Conservation (phyloP, 2,113 vertebrate genomes). For the Tautogolabrus adspersus region DNA sequence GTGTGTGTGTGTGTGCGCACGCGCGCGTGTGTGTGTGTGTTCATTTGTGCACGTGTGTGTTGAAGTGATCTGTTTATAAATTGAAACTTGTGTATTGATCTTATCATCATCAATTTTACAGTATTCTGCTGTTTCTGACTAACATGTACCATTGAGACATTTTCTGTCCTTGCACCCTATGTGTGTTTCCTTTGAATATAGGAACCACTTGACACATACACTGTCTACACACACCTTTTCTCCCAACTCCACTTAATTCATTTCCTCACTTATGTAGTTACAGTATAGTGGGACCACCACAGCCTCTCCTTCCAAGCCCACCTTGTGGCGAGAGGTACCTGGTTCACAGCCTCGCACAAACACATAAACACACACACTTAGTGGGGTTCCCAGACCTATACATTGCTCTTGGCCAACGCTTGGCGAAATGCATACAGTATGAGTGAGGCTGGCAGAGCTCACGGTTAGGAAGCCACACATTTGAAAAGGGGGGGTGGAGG, state of each 20-base stretch:
- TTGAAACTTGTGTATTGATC: slow-evolving; percentile 17
- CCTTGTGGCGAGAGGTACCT: slow-evolving; percentile 63
- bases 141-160: background rate
- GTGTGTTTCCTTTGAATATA: slow-evolving; percentile 19
- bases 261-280: slow-evolving; percentile 73
- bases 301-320: slow-evolving; percentile 64
- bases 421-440: slow-evolving; percentile 19
- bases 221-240: slow-evolving; percentile 33
- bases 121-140: background rate
- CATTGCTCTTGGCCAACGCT: slow-evolving; percentile 51
- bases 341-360: slow-evolving; percentile 60
- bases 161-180: background rate
- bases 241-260: slow-evolving; percentile 67
- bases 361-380: slow-evolving; percentile 64
- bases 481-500: slow-evolving; percentile 1
- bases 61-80: background rate
- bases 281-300: slow-evolving; percentile 62
- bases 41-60: slow-evolving; percentile 14
- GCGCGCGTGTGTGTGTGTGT: too few species aligned
- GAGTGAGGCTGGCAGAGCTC: slow-evolving; percentile 56
- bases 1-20: background rate
- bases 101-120: background rate
- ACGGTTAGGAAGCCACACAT: slow-evolving; percentile 51
- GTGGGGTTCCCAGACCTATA: slow-evolving; percentile 53
- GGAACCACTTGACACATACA: background rate